phyloP scores from a whole-genome alignment of 2,113 vertebrate genomes.

The Rallus limicola region DNA sequence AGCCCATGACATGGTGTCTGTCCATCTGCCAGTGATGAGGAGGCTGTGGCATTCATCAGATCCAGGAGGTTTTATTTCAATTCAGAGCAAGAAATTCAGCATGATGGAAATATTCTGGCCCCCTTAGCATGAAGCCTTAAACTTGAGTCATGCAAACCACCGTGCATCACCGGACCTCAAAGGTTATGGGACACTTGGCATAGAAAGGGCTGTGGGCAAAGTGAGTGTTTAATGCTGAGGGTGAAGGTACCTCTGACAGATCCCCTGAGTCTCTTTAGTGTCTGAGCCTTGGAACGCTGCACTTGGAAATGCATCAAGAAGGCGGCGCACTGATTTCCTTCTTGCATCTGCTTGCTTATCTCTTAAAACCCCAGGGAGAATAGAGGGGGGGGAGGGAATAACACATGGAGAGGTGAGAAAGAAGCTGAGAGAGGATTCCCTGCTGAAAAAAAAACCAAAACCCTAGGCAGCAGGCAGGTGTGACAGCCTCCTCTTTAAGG shows the following conservation, averaged over 20 bases:
- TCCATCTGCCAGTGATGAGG: background rate
- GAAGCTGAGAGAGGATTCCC: background rate
- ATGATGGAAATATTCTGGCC: background rate
- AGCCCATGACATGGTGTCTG: background rate
- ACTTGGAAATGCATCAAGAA: background rate
- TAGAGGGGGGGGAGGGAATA: accelerated
- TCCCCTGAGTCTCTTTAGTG: background rate
- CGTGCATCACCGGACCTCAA: background rate
- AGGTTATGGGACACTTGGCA: background rate
- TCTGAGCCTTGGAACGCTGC: background rate
- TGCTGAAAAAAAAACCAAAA: background rate
- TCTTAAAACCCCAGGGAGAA: background rate
- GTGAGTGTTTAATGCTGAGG: background rate
- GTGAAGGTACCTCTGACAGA: background rate
- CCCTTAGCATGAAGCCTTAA: accelerated
- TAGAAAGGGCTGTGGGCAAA: background rate
- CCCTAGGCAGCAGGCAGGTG: background rate
- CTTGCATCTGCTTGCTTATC: background rate
- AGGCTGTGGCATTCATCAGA: background rate
- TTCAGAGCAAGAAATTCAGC: background rate
- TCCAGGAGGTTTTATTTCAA: background rate
- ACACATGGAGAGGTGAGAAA: background rate
- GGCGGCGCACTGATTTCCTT: background rate
- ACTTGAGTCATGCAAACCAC: background rate
- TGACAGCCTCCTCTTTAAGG: background rate